These are phyloP conservation scores for Rhabdomys pumilio DNA, from an alignment of 2,797 vertebrate genomes.

Conservation along the genomic window DNA sequence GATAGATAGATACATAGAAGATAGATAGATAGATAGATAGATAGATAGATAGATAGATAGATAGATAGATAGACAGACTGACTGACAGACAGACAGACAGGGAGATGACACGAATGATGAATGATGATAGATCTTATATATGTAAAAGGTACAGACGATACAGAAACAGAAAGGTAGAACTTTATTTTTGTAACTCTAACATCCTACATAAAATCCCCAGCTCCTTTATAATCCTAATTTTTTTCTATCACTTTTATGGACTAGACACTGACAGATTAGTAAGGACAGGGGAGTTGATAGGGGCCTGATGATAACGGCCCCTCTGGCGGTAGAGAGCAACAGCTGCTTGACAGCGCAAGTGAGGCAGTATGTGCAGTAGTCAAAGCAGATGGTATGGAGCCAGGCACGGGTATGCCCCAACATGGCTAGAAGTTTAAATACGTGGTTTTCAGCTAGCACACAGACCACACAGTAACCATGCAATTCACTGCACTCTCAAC, in stretches of 20 bases:
- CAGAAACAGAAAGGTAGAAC: neutral
- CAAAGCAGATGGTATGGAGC: neutral
- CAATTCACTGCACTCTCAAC: too few relatives aligned
- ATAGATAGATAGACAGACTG: too few relatives aligned
- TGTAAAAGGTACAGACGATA: neutral
- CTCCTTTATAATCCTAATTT: slow-evolving; percentile 44
- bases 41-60: neutral
- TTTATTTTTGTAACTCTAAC: neutral
- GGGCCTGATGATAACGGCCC: neutral
- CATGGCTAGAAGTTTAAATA: neutral
- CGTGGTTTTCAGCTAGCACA: neutral
- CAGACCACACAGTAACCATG: neutral
- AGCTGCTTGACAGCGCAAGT: neutral
- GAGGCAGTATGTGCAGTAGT: neutral
- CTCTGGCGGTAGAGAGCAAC: neutral
- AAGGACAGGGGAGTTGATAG: neutral
- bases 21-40: neutral
- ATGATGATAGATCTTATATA: neutral
- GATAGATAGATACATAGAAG: neutral
- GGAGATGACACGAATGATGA: neutral
- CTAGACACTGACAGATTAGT: neutral
- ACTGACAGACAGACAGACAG: too few relatives aligned
- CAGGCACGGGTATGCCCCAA: neutral
- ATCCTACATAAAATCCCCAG: slow-evolving; percentile 41
- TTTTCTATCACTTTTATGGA: slow-evolving; percentile 22